Conservation (phyloP, 2,113 vertebrate species). For the Bolborhynchus lineola region DNA sequence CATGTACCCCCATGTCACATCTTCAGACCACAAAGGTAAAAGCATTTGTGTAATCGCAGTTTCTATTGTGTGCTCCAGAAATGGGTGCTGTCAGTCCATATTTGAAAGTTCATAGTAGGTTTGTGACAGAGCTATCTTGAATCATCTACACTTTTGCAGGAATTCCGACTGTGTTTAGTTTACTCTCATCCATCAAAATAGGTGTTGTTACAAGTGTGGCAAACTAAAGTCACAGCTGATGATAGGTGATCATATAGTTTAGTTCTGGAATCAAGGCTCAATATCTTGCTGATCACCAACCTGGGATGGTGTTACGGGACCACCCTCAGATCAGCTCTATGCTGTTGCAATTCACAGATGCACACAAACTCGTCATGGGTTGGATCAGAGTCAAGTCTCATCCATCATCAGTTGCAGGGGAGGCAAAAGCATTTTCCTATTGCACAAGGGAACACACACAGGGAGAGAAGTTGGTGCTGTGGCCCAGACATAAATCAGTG, state of each 20-base stretch:
- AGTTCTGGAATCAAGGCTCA: accelerated
- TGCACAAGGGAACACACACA: neutral
- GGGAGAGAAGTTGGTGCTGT: neutral
- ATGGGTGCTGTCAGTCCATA: neutral
- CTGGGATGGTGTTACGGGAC: neutral
- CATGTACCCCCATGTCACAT: neutral
- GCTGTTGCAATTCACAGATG: neutral
- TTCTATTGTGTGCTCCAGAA: neutral
- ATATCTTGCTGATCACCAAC: neutral
- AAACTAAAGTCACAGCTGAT: neutral
- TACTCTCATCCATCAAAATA: neutral
- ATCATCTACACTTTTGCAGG: neutral
- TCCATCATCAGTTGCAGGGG: neutral
- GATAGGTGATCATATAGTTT: accelerated
- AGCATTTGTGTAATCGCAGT: neutral
- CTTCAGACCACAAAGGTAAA: neutral
- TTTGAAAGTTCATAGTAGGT: neutral
- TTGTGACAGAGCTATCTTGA: neutral
- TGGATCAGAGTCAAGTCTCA: neutral
- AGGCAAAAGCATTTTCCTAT: neutral
- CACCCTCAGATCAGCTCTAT: neutral
- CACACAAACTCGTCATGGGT: neutral
- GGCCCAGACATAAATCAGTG: neutral
- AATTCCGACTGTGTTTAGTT: neutral
- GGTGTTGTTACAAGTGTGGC: neutral